Evolutionary conservation across 2,797 vertebrate species (phyloP).

Genomic region (Erethizon dorsatum): DNA sequence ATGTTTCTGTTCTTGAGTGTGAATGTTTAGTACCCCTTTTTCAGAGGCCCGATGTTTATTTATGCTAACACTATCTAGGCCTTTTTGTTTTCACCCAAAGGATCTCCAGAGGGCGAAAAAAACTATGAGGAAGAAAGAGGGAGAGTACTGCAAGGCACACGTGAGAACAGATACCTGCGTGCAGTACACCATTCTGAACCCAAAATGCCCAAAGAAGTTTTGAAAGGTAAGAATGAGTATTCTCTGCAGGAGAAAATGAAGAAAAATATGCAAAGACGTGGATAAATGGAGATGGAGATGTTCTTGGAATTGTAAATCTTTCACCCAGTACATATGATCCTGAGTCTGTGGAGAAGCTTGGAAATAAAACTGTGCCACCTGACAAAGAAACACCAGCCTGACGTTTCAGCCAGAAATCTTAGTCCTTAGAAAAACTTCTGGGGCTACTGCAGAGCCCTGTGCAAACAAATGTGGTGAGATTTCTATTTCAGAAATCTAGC

Average conservation of each 20-base stretch:
- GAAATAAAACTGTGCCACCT: neutral
- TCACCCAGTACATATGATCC: neutral
- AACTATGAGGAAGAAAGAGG: neutral
- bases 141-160: neutral
- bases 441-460: neutral
- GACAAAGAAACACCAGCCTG: neutral
- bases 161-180: neutral
- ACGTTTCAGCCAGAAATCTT: neutral
- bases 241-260: neutral
- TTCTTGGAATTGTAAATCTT: neutral
- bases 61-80: neutral
- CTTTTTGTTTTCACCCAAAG: neutral
- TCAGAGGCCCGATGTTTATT: neutral
- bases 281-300: neutral
- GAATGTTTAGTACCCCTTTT: neutral
- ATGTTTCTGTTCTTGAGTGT: neutral
- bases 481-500: constrained; percentile 46
- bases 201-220: neutral
- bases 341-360: neutral
- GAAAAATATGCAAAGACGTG: neutral
- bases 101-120: neutral
- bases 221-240: neutral
- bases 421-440: neutral
- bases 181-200: neutral
- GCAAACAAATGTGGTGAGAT: neutral